Base-by-base conservation (phyloP, 2,888 invertebrate genomes). In the Hemithea aestivaria region DNA sequence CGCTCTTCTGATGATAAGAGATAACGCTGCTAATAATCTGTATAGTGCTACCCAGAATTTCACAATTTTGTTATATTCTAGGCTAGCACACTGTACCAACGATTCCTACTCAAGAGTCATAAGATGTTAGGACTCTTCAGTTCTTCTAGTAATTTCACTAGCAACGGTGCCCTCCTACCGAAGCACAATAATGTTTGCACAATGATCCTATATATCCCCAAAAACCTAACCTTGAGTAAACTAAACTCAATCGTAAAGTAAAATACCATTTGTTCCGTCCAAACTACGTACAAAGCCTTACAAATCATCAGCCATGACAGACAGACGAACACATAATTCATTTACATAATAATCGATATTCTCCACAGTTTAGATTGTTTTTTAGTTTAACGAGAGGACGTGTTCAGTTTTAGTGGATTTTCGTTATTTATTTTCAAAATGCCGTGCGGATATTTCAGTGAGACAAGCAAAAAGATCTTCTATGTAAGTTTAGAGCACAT, bases 401-500 rank as follows among this genome's bases (percentile, higher is more conserved):
- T 37, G 34, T 45, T 29, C 20, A 23, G 37, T 36, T 47, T 47
- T 37, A 40, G 45, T 38, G 8, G 32, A 28, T 40, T 46, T 43
- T 32, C 22, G 3, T 16, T 16, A 5, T 16, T 2, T 16, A 42
- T 45, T 45, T 49, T 35, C 16, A 62, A 65, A 45, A 85, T 87
- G 85, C 85, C 85, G 23, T 87, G 85, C 62, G 85, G 85, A 48
- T 87, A 84, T 58, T 85, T 67, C 35, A 76, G 73, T 51, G 62
- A 77, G 3, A 81, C 75, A 2, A 59, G 80, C 1, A 87, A 74
- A 45, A 66, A 51, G 23, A 72, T 69, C 35, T 53, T 84, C 16
- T 70, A 74, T 66, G 85, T 87, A 51, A 84, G 85, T 76, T 24
- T 29, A 1, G 7, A 20, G n/a, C 7, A 22, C 1, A 8, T n/a